A percentile compares a stretch with the other conserved stretches of the same genome.
Evolutionary conservation across 2,888 invertebrate species (phyloP).

Genomic region (Platycnemis pennipes): DNA sequence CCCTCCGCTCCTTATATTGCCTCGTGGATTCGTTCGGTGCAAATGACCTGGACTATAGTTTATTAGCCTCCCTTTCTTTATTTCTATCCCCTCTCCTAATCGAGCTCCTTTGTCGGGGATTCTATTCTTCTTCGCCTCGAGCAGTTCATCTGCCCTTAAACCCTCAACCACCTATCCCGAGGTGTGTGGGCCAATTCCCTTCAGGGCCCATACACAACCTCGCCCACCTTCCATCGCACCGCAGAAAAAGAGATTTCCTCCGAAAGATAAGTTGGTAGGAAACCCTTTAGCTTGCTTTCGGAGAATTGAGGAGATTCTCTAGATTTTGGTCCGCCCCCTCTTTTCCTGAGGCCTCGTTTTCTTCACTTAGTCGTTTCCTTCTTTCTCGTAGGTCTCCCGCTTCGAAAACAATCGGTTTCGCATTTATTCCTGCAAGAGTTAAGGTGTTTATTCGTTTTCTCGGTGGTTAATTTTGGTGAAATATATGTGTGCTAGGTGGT

Average conservation of each 20-base stretch:
- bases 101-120: background rate
- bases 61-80: slow-evolving; percentile 4
- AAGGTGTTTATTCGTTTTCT: background rate
- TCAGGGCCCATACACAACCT: background rate
- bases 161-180: background rate
- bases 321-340: background rate
- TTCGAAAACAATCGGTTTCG: background rate
- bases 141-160: background rate
- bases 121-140: slow-evolving; percentile 15
- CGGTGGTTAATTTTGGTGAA: background rate
- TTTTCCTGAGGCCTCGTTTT: background rate
- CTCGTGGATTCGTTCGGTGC: background rate
- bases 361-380: background rate
- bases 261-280: slow-evolving; percentile 23
- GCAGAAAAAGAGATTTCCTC: background rate
- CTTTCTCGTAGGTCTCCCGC: background rate
- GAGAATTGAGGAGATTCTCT: slow-evolving; percentile 7
- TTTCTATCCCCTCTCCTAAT: background rate
- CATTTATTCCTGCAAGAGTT: background rate
- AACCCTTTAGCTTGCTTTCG: slow-evolving; percentile 14
- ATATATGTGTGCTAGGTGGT: background rate
- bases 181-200: background rate
- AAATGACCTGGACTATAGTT: background rate
- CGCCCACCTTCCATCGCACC: background rate
- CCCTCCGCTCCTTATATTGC: background rate